A percentile compares a stretch with the other conserved stretches of the same genome.
Evolutionary conservation across 1,140 invertebrate species (phyloP).

Genomic region (Nasonia vitripennis): DNA sequence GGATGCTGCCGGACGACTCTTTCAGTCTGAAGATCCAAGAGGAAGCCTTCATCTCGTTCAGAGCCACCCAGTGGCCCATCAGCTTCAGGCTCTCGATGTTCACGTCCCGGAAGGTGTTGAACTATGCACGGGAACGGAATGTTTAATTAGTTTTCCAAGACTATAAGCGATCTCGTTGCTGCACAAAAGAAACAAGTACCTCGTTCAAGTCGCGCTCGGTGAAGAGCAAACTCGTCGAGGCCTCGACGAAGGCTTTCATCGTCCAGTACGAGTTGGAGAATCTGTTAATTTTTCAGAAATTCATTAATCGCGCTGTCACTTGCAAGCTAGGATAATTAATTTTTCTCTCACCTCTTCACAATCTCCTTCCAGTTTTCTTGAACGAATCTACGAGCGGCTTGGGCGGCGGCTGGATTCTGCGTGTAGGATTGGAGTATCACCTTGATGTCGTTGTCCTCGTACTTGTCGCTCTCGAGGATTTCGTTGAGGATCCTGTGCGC

Average conservation of each 20-base stretch:
- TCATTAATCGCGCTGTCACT: too few species aligned
- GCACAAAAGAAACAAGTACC: conserved; percentile 39
- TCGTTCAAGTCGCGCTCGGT: conserved; percentile 65
- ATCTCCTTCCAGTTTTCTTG: conserved; percentile 65
- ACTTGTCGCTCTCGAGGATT: conserved; percentile 59
- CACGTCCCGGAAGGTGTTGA: conserved; percentile 64
- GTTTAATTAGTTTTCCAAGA: conserved; percentile 7
- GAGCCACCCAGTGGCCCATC: conserved; percentile 64
- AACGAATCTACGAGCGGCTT: conserved; percentile 62
- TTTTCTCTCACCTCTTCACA: conserved; percentile 55
- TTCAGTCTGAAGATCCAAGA: conserved; percentile 65
- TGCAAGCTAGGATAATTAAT: neutral
- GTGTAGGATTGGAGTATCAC: conserved; percentile 63
- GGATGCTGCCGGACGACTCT: conserved; percentile 57
- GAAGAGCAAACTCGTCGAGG: conserved; percentile 61
- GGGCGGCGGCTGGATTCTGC: conserved; percentile 63
- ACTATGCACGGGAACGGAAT: conserved; percentile 56
- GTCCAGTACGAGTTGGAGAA: conserved; percentile 60
- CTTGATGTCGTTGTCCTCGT: conserved; percentile 57
- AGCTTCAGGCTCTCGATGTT: conserved; percentile 66
- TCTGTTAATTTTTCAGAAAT: conserved; percentile 47
- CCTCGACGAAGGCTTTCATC: conserved; percentile 62
- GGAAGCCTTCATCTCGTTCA: conserved; percentile 66
- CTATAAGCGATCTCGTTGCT: neutral
- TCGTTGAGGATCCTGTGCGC: conserved; percentile 62